phyloP scores from a whole-genome alignment of 2,797 vertebrate genomes.

The Platalea minor region DNA sequence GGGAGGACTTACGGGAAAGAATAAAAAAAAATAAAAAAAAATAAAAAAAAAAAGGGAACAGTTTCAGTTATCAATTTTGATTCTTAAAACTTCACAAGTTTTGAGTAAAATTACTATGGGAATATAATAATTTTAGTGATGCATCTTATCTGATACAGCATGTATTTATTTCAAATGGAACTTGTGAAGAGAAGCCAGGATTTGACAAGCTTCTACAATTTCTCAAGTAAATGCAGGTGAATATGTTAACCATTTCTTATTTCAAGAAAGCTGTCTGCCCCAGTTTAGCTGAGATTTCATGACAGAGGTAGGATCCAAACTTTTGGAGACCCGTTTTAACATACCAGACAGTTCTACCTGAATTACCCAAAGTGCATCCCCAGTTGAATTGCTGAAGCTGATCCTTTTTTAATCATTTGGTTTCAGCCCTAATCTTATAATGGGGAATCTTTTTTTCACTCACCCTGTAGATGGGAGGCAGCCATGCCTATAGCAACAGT shows the following conservation, averaged over 20 bases:
- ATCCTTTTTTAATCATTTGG: not conserved
- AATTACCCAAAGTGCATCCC: not conserved
- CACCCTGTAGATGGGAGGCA: not conserved
- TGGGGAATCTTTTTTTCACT: not conserved
- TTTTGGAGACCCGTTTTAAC: not conserved
- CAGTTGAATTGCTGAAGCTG: not conserved
- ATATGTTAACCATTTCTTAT: not conserved
- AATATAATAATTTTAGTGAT: not conserved
- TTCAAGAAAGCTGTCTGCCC: not conserved
- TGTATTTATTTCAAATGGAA: not conserved
- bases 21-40: not conserved
- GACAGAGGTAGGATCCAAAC: not conserved
- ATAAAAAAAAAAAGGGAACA: not conserved
- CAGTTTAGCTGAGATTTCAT: not conserved
- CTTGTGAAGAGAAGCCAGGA: not conserved
- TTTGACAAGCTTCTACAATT: not conserved
- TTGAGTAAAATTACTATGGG: not conserved
- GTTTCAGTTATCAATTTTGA: not conserved
- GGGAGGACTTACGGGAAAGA: not conserved
- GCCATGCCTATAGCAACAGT: not conserved
- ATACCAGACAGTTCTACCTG: not conserved
- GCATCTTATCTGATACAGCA: not conserved
- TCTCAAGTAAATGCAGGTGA: not conserved
- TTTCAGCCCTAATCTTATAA: not conserved
- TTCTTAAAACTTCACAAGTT: not conserved